Evolutionary conservation across 1,140 invertebrate species (phyloP), one percentile per base, ranked within the genome.

Genomic region (Olivierus martensii): DNA sequence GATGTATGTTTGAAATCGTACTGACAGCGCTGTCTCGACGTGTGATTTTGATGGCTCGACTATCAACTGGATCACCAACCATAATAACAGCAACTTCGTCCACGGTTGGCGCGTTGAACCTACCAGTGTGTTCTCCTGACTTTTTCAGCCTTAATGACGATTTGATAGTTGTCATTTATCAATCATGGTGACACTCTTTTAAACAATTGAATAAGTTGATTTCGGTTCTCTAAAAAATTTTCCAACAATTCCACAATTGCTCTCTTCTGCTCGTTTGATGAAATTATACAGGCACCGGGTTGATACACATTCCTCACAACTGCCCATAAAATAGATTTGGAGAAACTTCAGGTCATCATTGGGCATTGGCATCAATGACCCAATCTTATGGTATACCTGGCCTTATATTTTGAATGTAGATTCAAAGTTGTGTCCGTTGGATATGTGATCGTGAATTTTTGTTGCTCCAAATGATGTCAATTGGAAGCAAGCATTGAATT

Each of bases 361-460:
- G 43, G 55, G 44, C 14, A 43, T 45, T 56, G 68, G 66, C 35
- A 66, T 41, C 49, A 71, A 41, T 60, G 63, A 65, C 12, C 64
- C 69, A 48, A 67, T 65, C 59, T 51, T 56, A 60, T 73, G 70
- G 57, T 73, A 74, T 15, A 72, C 61, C 58, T 73, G 68, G 34
- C 73, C 70, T 65, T 73, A 66, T 42, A 73, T 66, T 62, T 70
- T 70, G 57, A 71, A 73, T 53, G 65, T 68, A 34, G 66, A 60
- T 57, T 62, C 62, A 58, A 65, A 66, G 59, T 62, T 61, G 50
- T 55, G 49, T 22, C 41, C 38, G 34, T 43, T 41, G 12, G 42
- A 21, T 3, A 3, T 28, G 52, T 54, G 55, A 49, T 61, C 55
- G 51, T 44, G 56, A 35, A 57, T 59, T 54, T 61, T 57, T 51